Evolutionary conservation across 2,888 invertebrate species (phyloP), one percentile per base, ranked within the genome.

Genomic region (Hesperia comma): DNA sequence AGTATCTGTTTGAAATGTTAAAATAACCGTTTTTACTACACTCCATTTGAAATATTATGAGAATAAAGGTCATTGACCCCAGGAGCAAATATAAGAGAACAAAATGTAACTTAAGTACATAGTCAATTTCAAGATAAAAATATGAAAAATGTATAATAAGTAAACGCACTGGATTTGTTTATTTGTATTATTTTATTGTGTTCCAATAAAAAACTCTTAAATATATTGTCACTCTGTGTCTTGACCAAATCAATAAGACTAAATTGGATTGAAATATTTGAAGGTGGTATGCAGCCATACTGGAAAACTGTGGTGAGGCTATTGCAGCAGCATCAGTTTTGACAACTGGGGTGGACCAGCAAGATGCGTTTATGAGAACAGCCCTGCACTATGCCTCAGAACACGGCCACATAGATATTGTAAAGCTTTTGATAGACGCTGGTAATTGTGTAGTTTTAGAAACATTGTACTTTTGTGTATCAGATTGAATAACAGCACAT

Each of bases 371-470:
- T 75, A 94, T 94, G 72, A 93, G 94, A 75, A 95, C 95, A 68
- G 95, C 96, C 0, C 82, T 96, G 64, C 96, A 96, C 82, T 96
- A 96, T 90, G 96, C 96, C 26, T 94, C 95, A 14, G 94, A 95
- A 70, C 94, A 94, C 75, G 95, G 95, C 0, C 94, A 95, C 79
- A 77, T 89, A 58, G 94, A 93, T 60, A 94, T 95, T 79, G 93
- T 95, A 0, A 89, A 93, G 62, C 87, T 95, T 69, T 87, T 96
- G 60, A 77, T 95, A 68, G 91, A 94, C 77, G 93, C 95, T 80
- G 95, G 95, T 91, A 92, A 87, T 54, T 66, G 66, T 33, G 66
- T 66, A 66, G 66, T 66, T 53, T 60, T 66, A 60, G 46, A 66
- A 60, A 54, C 43, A 55, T 67, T 67, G 66, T 40, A 61, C 43